Evolutionary conservation across 2,113 vertebrate genomes (phyloP), one percentile per base, ranked within the genome.

Genomic region (Brachypteracias leptosomus): DNA sequence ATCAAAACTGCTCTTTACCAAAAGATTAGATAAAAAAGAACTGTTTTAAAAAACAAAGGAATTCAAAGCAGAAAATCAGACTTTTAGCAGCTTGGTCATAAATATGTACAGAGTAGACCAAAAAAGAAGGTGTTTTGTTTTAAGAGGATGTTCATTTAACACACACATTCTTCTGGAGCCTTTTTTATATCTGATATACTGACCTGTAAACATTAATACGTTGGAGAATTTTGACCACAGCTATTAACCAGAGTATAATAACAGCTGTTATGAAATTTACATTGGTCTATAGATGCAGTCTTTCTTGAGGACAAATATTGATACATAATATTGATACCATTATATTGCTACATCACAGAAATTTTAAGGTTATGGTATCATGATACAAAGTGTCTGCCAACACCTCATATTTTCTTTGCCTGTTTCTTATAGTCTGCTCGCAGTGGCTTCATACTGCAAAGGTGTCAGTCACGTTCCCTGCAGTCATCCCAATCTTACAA

Each of bases 21-120:
- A 26, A 90, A 78, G 66, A 85, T 58, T 19, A 72, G 75, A 74
- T 76, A 84, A 85, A 85, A 54, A 75, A 55, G 82, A 81, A 57
- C 22, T 52, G 47, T 8, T 90, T 59, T 63, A 55, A 75, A 86
- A 55, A 3, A 3, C 21, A 79, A 52, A 67, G 31, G 47, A 74
- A 77, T 83, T 14, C 38, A 57, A 35, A 67, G 40, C 25, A 83
- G 31, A 75, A 72, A 84, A 74, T 71, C 8, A 52, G 38, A 42
- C 14, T 71, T 77, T 12, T 44, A 88, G 63, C 20, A 74, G 26
- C 29, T 88, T 65, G 20, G 19, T 68, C 62, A 21, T 75, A 68
- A 38, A 72, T 71, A 72, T 12, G 13, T 35, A 47, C 3, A 71
- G 7, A 58, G 28, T 11, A 74, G 54, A 31, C 14, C 2, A 22